Conservation (phyloP, 2,113 vertebrate genomes). For the Phycodurus eques region DNA sequence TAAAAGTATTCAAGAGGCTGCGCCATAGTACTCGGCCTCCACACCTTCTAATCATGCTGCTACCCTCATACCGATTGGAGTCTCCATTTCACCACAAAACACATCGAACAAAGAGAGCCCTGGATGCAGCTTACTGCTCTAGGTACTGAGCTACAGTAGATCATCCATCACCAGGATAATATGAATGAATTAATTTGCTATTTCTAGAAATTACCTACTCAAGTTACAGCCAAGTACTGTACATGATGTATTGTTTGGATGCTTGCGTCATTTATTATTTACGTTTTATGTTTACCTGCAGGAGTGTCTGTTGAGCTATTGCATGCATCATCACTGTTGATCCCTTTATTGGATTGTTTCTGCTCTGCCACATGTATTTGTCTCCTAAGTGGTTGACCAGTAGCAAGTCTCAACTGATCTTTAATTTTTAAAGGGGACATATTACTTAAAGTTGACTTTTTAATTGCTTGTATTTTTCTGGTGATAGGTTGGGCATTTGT, state of each 20-base stretch:
- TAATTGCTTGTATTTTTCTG: too few species aligned
- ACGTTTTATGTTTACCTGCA: background rate
- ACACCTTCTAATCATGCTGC: constrained; percentile 76
- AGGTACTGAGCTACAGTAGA: constrained; percentile 49
- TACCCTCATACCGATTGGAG: constrained; percentile 74
- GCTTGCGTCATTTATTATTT: background rate
- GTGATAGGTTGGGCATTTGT: background rate
- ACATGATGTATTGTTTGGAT: background rate
- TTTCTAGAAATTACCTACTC: background rate
- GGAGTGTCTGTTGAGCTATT: background rate
- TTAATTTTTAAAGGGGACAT: too few species aligned
- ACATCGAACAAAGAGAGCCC: constrained; percentile 70
- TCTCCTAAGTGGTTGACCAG: too few species aligned
- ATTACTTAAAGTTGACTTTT: too few species aligned
- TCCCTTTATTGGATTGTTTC: background rate
- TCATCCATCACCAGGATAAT: background rate
- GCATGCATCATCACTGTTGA: background rate
- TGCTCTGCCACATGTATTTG: too few species aligned
- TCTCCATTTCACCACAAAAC: constrained; percentile 65
- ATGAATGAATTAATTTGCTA: background rate
- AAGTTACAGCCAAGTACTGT: background rate
- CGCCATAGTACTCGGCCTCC: constrained; percentile 63
- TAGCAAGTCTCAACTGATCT: too few species aligned
- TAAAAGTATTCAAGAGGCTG: constrained; percentile 59
- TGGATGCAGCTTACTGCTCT: constrained; percentile 75